These are phyloP conservation scores for Sebastes fasciatus DNA, from an alignment of 2,113 vertebrate genomes.

Conservation along the genomic window DNA sequence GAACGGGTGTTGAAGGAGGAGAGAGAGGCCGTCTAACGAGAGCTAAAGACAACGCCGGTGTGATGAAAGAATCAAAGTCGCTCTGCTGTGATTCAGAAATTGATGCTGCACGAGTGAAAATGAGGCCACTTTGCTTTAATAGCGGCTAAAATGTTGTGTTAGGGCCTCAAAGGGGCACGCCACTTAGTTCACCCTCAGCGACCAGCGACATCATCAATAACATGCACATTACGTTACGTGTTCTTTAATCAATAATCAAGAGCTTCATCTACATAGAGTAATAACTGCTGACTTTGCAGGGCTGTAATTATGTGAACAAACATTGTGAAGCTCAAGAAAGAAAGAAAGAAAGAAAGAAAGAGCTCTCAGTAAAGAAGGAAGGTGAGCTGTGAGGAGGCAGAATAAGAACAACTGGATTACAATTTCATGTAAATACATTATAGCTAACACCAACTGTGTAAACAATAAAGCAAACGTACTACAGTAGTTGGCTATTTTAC, in stretches of 20 bases:
- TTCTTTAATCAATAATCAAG: neutral
- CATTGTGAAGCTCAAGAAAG: neutral
- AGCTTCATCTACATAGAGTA: neutral
- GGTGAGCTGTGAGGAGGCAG: constrained; percentile 32
- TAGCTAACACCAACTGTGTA: too few relatives aligned
- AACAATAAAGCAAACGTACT: neutral
- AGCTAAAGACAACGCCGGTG: constrained; percentile 62
- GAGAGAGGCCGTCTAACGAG: neutral
- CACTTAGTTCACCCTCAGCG: too few relatives aligned
- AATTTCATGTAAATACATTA: constrained; percentile 14
- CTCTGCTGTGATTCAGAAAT: constrained; percentile 52
- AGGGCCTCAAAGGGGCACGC: too few relatives aligned
- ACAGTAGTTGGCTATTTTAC: neutral
- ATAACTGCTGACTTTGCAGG: neutral
- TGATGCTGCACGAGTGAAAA: constrained; percentile 53
- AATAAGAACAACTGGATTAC: constrained; percentile 26
- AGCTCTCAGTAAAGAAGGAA: neutral
- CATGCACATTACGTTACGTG: neutral
- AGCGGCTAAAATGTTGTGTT: too few relatives aligned
- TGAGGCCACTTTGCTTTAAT: constrained; percentile 53
- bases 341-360: neutral
- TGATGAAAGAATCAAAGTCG: constrained; percentile 59
- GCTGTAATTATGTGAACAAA: neutral
- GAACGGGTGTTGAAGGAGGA: constrained; percentile 27
- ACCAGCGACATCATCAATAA: neutral